Conservation (phyloP, 2,113 vertebrate genomes). For the Nestor notabilis region DNA sequence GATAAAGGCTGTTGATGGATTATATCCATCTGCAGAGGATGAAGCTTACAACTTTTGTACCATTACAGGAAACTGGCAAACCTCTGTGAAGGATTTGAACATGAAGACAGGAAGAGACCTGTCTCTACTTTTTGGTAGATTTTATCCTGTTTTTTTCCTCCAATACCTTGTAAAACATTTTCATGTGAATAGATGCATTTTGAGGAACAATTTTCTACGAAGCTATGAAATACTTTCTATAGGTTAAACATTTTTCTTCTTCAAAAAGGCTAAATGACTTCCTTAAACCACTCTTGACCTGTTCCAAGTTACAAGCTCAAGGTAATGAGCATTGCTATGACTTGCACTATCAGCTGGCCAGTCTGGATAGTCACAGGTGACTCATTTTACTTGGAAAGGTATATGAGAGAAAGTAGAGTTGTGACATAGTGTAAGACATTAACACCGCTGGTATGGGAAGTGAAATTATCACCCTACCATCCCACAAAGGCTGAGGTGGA, state of each 20-base stretch:
- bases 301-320: not conserved
- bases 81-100: not conserved
- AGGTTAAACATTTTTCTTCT: not conserved
- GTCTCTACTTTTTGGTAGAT: not conserved
- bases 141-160: not conserved
- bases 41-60: not conserved
- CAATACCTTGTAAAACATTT: not conserved
- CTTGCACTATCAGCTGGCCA: not conserved
- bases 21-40: not conserved
- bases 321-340: accelerated
- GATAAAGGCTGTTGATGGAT: not conserved
- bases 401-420: not conserved
- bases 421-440: not conserved
- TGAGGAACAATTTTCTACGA: not conserved
- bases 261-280: not conserved
- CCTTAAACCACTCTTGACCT: not conserved
- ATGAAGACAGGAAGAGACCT: not conserved
- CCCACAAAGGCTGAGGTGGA: not conserved
- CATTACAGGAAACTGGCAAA: not conserved
- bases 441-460: not conserved
- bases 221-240: not conserved
- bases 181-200: not conserved
- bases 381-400: not conserved
- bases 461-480: not conserved
- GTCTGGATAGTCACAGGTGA: not conserved